Conservation (phyloP, 2,113 vertebrate species). For the Antennarius striatus region DNA sequence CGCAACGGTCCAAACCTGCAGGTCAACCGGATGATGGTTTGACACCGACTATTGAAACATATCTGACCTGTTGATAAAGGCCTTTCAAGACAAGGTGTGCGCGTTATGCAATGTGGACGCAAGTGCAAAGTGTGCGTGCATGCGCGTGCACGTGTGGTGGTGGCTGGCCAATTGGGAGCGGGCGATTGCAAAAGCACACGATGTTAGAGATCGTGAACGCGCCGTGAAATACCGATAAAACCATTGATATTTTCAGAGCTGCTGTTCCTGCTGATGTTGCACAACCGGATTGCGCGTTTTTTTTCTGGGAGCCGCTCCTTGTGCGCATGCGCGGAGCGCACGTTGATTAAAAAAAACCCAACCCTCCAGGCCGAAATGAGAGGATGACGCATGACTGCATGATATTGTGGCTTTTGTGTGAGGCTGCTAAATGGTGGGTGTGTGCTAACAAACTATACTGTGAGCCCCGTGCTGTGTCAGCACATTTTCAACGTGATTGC, state of each 20-base stretch:
- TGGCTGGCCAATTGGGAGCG: not conserved
- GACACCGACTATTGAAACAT: constrained; percentile 3
- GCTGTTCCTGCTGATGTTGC: constrained; percentile 19
- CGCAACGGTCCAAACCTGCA: constrained; percentile 28
- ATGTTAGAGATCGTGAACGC: constrained; percentile 17
- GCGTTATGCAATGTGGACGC: constrained; percentile 50
- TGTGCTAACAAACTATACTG: not conserved
- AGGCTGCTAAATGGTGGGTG: constrained; percentile 33
- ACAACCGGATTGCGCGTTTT: constrained; percentile 6
- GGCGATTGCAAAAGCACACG: constrained; percentile 37
- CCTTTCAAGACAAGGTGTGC: constrained; percentile 8
- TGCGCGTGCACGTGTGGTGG: constrained; percentile 21
- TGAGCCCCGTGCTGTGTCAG: not conserved
- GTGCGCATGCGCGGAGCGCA: constrained; percentile 18
- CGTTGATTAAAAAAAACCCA: constrained; percentile 8
- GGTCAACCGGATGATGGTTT: not conserved
- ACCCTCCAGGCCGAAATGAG: constrained; percentile 25
- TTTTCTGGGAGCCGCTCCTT: constrained; percentile 3
- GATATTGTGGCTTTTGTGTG: constrained; percentile 27
- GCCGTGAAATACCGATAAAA: constrained; percentile 11
- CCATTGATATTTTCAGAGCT: constrained; percentile 42
- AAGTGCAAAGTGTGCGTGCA: constrained; percentile 18
- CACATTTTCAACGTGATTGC: not conserved
- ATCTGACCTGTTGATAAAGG: constrained; percentile 26
- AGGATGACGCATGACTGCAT: constrained; percentile 31